These are phyloP conservation scores for Drosophila bipectinata DNA, from an alignment of 1,140 invertebrate species.

Conservation along the genomic window DNA sequence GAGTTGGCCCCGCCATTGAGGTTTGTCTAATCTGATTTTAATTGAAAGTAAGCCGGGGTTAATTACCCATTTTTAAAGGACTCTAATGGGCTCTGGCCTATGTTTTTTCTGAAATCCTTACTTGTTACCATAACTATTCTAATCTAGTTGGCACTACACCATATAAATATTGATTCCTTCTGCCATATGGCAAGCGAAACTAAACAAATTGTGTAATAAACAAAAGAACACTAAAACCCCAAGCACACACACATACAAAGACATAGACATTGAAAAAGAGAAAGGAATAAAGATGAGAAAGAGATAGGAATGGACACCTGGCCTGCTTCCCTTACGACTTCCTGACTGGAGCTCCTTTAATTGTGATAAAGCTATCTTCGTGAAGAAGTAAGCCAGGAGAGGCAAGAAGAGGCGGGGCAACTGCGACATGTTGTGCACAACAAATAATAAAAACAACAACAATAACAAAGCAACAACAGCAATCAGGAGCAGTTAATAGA, in stretches of 20 bases:
- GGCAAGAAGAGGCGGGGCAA: slow-evolving; percentile 28
- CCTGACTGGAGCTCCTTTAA: slow-evolving; percentile 53
- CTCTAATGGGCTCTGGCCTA: background rate
- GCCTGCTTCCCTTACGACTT: slow-evolving; percentile 46
- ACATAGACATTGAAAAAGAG: slow-evolving; percentile 3
- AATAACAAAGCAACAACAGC: slow-evolving; percentile 37
- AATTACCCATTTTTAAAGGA: too few species aligned
- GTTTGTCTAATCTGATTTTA: slow-evolving; percentile 37
- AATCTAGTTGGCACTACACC: slow-evolving; percentile 20
- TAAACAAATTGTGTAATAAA: slow-evolving; percentile 56
- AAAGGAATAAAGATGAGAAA: background rate
- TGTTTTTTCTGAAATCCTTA: background rate
- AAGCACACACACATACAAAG: too few species aligned
- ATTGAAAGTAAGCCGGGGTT: slow-evolving; percentile 1
- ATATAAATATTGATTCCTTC: slow-evolving; percentile 41
- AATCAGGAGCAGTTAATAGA: slow-evolving; percentile 69
- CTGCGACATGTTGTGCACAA: slow-evolving; percentile 63
- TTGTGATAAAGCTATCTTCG: slow-evolving; percentile 61
- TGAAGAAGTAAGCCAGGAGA: background rate
- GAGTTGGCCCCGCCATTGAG: slow-evolving; percentile 13
- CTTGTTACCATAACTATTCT: slow-evolving; percentile 13
- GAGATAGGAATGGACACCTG: slow-evolving; percentile 31
- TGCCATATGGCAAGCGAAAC: slow-evolving; percentile 41
- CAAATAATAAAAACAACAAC: slow-evolving; percentile 47
- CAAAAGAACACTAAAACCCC: slow-evolving; percentile 11